Conservation (phyloP, 2,888 invertebrate genomes). For the Hoplodrina ambigua region DNA sequence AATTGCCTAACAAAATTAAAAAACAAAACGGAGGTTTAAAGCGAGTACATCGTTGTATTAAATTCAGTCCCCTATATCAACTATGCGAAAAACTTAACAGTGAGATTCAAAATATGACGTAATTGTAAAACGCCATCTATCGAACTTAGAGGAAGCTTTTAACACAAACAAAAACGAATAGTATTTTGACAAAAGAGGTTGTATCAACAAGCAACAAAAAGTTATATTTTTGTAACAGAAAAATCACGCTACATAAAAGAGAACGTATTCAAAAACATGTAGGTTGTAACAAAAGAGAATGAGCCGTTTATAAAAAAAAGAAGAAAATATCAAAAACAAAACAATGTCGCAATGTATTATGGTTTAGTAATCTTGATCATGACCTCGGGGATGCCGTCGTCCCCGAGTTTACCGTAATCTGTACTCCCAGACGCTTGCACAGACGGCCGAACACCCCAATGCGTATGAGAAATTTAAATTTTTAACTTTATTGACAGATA, state of each 20-base stretch:
- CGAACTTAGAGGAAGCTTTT: too few relatives aligned
- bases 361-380: slow-evolving; percentile 52
- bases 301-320: background rate
- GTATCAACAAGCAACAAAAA: too few relatives aligned
- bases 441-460: slow-evolving; percentile 53
- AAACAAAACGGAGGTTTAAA: too few relatives aligned
- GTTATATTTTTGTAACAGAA: too few relatives aligned
- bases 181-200: background rate
- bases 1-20: too few relatives aligned
- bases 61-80: too few relatives aligned
- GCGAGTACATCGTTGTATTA: too few relatives aligned
- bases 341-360: slow-evolving; percentile 24
- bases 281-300: background rate
- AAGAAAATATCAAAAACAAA: slow-evolving; percentile 18
- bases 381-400: slow-evolving; percentile 50
- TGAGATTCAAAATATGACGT: too few relatives aligned
- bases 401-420: slow-evolving; percentile 56
- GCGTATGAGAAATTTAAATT: slow-evolving; percentile 39
- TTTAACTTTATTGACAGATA: slow-evolving; percentile 38
- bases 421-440: slow-evolving; percentile 48
- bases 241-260: background rate
- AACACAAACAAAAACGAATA: background rate
- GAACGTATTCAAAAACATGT: background rate
- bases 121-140: too few relatives aligned
- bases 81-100: too few relatives aligned